phyloP scores from a whole-genome alignment of 1,140 invertebrate genomes.

The Melitaea cinxia region DNA sequence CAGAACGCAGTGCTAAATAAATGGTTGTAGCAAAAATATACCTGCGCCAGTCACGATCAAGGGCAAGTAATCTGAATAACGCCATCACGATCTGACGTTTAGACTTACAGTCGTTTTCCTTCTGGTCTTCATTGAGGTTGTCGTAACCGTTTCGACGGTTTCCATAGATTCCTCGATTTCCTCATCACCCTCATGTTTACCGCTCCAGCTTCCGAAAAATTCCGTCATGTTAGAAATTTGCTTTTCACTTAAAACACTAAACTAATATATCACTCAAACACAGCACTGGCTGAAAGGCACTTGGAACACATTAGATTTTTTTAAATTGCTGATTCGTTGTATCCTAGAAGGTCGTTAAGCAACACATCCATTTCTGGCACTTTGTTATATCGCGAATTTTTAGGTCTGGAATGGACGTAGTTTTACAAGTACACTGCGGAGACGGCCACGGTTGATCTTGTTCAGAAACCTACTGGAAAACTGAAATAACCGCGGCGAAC shows the following conservation, averaged over 20 bases:
- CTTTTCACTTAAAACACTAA: slow-evolving; percentile 12
- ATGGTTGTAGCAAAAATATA: slow-evolving; percentile 61
- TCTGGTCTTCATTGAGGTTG: slow-evolving; percentile 65
- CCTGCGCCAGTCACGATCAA: slow-evolving; percentile 59
- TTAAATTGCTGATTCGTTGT: slow-evolving; percentile 41
- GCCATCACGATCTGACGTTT: slow-evolving; percentile 12
- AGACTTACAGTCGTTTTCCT: slow-evolving; percentile 50
- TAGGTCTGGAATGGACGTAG: slow-evolving; percentile 24
- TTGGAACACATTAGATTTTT: slow-evolving; percentile 36
- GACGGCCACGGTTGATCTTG: slow-evolving; percentile 72
- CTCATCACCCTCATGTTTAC: slow-evolving; percentile 41
- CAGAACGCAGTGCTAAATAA: slow-evolving; percentile 53
- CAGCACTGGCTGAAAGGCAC: slow-evolving; percentile 40
- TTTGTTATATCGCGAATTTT: slow-evolving; percentile 24
- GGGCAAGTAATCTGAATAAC: slow-evolving; percentile 40
- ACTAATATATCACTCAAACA: slow-evolving; percentile 55
- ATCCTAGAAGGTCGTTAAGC: slow-evolving; percentile 38
- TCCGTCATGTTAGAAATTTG: slow-evolving; percentile 61
- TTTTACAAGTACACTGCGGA: slow-evolving; percentile 54
- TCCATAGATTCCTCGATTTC: slow-evolving; percentile 60
- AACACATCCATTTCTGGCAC: slow-evolving; percentile 42
- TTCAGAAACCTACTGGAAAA: slow-evolving; percentile 80
- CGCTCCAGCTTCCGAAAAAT: slow-evolving; percentile 69
- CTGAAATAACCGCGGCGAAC: slow-evolving; percentile 80
- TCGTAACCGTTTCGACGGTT: slow-evolving; percentile 64